A percentile compares a stretch with the other conserved stretches of the same genome.
Evolutionary conservation across 53 echinoderm and acorn worm species (phyloP).

Genomic region (Mesocentrotus franciscanus): DNA sequence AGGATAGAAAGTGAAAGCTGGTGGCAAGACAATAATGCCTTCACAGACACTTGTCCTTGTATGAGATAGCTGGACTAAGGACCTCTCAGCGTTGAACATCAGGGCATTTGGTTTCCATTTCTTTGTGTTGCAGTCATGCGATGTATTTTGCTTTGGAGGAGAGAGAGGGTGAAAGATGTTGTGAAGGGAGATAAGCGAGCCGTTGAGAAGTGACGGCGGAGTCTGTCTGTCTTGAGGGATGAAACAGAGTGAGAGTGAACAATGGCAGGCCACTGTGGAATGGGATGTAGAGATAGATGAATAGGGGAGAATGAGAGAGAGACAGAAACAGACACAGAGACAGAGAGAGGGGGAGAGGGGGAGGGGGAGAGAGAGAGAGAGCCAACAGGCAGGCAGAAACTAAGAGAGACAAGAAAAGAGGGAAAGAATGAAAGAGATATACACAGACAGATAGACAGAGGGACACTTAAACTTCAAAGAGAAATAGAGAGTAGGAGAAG

Average conservation of each 20-base stretch:
- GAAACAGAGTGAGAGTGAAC: background rate
- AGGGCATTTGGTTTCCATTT: slow-evolving; percentile 28
- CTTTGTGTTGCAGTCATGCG: slow-evolving; percentile 36
- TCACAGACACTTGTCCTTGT: background rate
- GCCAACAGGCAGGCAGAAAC: too few relatives aligned
- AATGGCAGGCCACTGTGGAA: background rate
- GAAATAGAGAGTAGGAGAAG: background rate
- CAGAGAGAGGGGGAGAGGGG: background rate
- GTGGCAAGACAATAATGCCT: background rate
- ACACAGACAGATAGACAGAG: background rate
- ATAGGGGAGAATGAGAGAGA: background rate
- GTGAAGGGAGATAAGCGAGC: background rate
- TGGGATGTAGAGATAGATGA: background rate
- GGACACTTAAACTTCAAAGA: too few relatives aligned
- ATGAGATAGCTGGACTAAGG: slow-evolving; percentile 8
- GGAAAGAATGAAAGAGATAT: background rate
- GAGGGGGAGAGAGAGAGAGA: background rate
- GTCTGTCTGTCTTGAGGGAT: background rate
- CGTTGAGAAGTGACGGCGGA: background rate
- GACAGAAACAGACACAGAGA: background rate
- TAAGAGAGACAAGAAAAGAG: background rate
- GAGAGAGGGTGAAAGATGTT: background rate
- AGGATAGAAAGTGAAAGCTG: slow-evolving; percentile 9
- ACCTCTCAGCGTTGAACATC: slow-evolving; percentile 13
- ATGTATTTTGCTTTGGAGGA: background rate